phyloP scores from a whole-genome alignment of 1,140 invertebrate genomes.

The Cherax quadricarinatus region DNA sequence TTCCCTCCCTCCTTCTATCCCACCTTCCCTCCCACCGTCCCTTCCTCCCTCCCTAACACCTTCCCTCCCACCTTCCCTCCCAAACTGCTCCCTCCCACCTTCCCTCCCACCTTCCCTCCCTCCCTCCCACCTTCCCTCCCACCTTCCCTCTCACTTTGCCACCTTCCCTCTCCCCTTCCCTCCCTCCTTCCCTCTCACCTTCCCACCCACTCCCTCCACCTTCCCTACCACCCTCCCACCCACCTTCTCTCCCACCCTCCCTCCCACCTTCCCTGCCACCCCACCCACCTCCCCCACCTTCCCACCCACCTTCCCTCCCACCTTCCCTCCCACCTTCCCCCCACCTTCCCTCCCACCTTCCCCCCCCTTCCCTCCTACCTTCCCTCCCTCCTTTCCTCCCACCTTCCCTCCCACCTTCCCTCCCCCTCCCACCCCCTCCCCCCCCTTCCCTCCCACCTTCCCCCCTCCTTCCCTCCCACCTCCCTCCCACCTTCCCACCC shows the following conservation, averaged over 20 bases:
- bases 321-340: no score
- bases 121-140: neutral
- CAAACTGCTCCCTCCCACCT: neutral
- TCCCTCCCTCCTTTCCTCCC: neutral
- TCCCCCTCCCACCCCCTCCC: no score
- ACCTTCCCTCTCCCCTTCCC: neutral
- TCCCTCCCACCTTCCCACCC: no score
- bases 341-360: neutral
- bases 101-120: neutral
- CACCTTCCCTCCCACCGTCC: no score
- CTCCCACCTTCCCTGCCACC: no score
- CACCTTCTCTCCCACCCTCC: neutral
- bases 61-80: no score
- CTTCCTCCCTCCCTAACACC: neutral
- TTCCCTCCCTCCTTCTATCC: neutral
- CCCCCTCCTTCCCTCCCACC: neutral
- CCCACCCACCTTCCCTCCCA: neutral
- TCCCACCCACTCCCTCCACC: no score
- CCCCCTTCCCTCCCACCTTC: no score
- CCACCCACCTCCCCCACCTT: neutral
- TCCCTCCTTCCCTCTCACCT: neutral
- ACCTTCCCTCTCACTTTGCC: no score
- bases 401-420: neutral
- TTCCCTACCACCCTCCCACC: no score
- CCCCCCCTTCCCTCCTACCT: neutral